Conservation (phyloP, 2,888 invertebrate species). For the Drosophila subquinaria region DNA sequence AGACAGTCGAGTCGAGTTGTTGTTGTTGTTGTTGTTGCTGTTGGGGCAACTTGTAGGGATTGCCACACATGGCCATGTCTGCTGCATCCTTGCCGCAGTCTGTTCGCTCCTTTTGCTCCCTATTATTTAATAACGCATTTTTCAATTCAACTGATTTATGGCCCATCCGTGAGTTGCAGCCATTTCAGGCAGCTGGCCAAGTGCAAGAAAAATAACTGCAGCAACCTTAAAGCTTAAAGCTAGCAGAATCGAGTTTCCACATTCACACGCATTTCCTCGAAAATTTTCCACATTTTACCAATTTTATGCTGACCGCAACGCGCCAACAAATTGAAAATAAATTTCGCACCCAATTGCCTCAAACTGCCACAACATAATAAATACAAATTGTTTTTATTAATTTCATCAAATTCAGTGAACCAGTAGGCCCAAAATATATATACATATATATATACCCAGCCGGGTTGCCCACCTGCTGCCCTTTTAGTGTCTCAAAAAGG, state of each 20-base stretch:
- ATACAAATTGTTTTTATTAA: conserved; percentile 76
- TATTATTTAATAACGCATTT: conserved; percentile 78
- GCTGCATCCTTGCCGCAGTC: conserved; percentile 13
- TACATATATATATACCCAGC: neutral
- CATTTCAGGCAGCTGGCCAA: conserved; percentile 40
- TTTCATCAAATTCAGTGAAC: conserved; percentile 70
- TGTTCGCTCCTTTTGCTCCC: conserved; percentile 21
- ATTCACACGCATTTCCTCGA: neutral
- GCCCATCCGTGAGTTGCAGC: conserved; percentile 59
- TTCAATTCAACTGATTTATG: conserved; percentile 78
- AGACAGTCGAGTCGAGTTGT: conserved; percentile 30
- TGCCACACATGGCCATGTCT: conserved; percentile 40
- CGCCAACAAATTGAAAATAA: conserved; percentile 67
- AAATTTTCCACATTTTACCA: conserved; percentile 17
- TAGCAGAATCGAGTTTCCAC: neutral
- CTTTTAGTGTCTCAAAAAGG: neutral
- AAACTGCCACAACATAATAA: conserved; percentile 38
- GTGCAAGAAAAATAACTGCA: conserved; percentile 28
- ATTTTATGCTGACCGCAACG: conserved; percentile 53
- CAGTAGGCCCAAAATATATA: conserved; percentile 50
- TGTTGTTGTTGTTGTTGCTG: conserved; percentile 6
- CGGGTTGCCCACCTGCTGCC: conserved; percentile 50
- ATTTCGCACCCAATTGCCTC: conserved; percentile 50
- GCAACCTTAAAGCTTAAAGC: conserved; percentile 40
- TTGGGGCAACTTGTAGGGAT: conserved; percentile 9